Conservation (phyloP, 2,797 vertebrate species). For the Petrocephalus sullivani region DNA sequence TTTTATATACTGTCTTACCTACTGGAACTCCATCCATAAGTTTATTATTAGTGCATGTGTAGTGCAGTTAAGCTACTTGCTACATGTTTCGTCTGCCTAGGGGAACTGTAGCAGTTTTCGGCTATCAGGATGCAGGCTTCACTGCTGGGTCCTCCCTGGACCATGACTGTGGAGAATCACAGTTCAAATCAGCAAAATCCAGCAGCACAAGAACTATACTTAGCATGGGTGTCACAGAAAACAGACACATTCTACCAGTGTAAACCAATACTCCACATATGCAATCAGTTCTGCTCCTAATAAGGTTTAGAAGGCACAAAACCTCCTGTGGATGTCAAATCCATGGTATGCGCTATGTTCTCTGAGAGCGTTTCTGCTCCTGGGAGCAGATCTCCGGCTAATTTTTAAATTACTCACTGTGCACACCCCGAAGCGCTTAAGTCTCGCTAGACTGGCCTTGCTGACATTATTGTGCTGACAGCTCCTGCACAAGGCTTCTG, state of each 20-base stretch:
- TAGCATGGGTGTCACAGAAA: background rate
- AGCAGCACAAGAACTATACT: background rate
- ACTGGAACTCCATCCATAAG: background rate
- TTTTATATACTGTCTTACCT: background rate
- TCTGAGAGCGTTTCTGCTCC: conserved; percentile 38
- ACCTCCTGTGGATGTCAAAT: conserved; percentile 34
- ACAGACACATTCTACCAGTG: background rate
- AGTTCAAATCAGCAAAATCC: background rate
- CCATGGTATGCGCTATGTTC: conserved; percentile 42
- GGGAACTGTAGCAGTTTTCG: background rate
- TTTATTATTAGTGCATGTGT: background rate
- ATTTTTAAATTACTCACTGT: conserved; percentile 49
- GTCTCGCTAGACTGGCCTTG: conserved; percentile 51
- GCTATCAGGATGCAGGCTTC: background rate
- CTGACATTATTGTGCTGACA: conserved; percentile 45
- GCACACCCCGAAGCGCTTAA: conserved; percentile 45
- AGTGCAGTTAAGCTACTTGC: background rate
- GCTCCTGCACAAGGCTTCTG: conserved; percentile 21
- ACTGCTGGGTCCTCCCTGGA: background rate
- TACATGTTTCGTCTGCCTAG: background rate
- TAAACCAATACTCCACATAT: background rate
- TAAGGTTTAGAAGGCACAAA: background rate
- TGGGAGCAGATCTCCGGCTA: conserved; percentile 37
- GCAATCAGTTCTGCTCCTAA: background rate
- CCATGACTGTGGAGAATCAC: conserved; percentile 26